Conservation (phyloP, 2,888 invertebrate species). For the Aelia acuminata region DNA sequence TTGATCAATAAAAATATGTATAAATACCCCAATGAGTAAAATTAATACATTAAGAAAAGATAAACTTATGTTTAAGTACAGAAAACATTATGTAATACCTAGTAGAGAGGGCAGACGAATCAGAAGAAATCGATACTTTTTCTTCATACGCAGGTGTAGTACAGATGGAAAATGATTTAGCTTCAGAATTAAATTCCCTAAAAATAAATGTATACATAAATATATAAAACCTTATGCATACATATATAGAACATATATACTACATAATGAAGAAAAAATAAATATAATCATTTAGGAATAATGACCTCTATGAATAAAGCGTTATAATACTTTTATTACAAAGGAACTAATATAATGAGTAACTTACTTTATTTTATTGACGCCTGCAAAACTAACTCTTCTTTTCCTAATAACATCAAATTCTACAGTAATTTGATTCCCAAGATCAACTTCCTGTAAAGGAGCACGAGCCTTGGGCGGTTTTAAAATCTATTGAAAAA, state of each 20-base stretch:
- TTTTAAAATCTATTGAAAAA: slow-evolving; percentile 65
- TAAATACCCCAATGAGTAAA: too few relatives aligned
- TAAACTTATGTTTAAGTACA: background rate
- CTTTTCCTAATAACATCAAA: slow-evolving; percentile 64
- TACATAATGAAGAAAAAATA: too few relatives aligned
- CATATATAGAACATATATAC: too few relatives aligned
- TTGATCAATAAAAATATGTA: too few relatives aligned
- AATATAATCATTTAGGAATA: too few relatives aligned
- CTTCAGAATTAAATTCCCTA: slow-evolving; percentile 66
- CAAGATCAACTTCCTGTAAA: slow-evolving; percentile 65
- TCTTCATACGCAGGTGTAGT: slow-evolving; percentile 66
- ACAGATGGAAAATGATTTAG: slow-evolving; percentile 65
- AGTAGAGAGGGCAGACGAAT: slow-evolving; percentile 56
- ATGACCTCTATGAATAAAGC: too few relatives aligned
- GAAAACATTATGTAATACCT: slow-evolving; percentile 41
- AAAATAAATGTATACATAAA: slow-evolving; percentile 50
- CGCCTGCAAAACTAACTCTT: slow-evolving; percentile 66
- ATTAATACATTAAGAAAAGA: too few relatives aligned
- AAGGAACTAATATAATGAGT: background rate
- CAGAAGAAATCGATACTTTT: slow-evolving; percentile 65
- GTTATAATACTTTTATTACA: too few relatives aligned
- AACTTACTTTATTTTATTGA: slow-evolving; percentile 66
- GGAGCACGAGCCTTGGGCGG: slow-evolving; percentile 65
- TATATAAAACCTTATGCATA: background rate
- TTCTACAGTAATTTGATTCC: slow-evolving; percentile 62